Conservation (phyloP, 2,113 vertebrate species). For the Corythornis cristatus region DNA sequence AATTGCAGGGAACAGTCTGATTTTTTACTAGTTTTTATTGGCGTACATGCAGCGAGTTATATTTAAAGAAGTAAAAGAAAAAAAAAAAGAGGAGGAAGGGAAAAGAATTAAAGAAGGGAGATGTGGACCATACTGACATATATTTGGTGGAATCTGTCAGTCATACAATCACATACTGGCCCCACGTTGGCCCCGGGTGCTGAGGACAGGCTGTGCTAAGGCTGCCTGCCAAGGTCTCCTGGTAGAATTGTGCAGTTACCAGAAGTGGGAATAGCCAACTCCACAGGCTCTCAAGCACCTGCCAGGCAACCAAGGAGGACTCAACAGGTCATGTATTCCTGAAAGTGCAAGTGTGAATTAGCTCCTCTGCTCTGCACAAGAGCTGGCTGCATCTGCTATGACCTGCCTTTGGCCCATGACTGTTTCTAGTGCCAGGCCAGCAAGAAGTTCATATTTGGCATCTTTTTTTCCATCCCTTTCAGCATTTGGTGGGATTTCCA, state of each 20-base stretch:
- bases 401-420: neutral
- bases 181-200: neutral
- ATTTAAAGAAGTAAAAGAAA: neutral
- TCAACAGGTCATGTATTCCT: neutral
- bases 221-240: neutral
- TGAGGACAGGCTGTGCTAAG: neutral
- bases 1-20: constrained; percentile 15
- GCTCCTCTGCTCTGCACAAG: neutral
- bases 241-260: neutral
- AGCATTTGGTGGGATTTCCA: neutral
- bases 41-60: neutral
- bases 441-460: neutral
- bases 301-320: neutral
- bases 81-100: neutral
- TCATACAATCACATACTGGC: neutral
- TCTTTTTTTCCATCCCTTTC: constrained; percentile 2
- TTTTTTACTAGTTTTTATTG: constrained; percentile 19
- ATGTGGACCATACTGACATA: neutral
- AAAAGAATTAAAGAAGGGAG: neutral
- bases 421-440: neutral
- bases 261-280: neutral
- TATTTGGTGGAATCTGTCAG: neutral
- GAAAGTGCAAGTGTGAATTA: neutral
- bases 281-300: neutral
- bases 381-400: neutral